These are phyloP conservation scores for Heliconius ismenius DNA, from an alignment of 2,888 invertebrate species.

Conservation along the genomic window DNA sequence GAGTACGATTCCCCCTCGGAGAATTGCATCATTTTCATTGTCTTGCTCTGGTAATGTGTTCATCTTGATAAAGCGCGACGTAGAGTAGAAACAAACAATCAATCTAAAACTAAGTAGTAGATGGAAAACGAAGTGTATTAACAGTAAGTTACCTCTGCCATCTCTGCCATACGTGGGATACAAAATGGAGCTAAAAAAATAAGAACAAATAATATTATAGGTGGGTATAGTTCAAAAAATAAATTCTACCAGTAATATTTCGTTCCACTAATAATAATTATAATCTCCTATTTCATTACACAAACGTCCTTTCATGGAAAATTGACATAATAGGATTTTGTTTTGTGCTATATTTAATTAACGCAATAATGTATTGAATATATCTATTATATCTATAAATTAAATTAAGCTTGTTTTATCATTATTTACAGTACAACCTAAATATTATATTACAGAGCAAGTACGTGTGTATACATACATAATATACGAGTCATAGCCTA, in stretches of 20 bases:
- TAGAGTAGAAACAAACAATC: no score
- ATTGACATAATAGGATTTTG: conserved; percentile 4
- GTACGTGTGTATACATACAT: no score
- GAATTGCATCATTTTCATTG: no score
- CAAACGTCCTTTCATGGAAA: conserved; percentile 1
- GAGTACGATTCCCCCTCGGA: no score
- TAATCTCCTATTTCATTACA: background rate
- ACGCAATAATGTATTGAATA: conserved; percentile 6
- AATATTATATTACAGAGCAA: no score
- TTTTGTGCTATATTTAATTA: conserved; percentile 14
- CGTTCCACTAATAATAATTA: background rate
- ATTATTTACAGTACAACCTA: background rate
- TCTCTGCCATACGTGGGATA: background rate
- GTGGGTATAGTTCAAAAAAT: background rate
- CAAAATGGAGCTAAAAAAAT: background rate
- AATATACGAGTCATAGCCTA: no score
- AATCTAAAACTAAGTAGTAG: no score
- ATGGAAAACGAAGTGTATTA: no score
- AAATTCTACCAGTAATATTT: background rate
- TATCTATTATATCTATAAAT: background rate
- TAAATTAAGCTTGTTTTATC: background rate
- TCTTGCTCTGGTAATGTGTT: no score
- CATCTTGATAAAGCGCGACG: no score
- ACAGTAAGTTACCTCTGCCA: no score
- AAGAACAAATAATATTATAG: background rate